phyloP scores from a whole-genome alignment of 2,113 vertebrate genomes.

The Oreamnos americanus region DNA sequence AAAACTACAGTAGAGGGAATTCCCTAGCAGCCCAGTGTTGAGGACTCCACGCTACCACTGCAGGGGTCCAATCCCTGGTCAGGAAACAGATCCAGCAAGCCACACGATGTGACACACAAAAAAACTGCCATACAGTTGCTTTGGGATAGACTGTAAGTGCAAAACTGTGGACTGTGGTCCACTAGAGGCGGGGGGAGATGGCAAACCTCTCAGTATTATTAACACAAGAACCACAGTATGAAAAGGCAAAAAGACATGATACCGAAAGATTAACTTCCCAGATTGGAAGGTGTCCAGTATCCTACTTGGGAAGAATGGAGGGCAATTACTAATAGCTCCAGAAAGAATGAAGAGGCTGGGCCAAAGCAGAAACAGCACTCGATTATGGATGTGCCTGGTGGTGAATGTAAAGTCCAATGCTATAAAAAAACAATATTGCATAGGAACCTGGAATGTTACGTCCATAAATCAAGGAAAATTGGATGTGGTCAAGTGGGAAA shows the following conservation, averaged over 20 bases:
- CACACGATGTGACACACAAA: background rate
- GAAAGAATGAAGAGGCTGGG: background rate
- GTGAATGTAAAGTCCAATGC: background rate
- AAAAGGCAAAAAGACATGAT: background rate
- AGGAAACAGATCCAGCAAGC: background rate
- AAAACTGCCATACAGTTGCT: background rate
- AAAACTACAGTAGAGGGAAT: background rate
- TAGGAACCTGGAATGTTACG: accelerated
- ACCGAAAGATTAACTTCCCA: background rate
- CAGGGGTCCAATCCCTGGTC: background rate
- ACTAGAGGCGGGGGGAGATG: background rate
- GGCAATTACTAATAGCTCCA: background rate
- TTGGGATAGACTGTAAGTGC: background rate
- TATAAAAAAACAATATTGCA: background rate
- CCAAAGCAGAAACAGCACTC: background rate
- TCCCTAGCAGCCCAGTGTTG: background rate
- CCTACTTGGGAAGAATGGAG: background rate
- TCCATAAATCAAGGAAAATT: background rate
- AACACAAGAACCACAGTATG: background rate
- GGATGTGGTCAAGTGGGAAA: background rate
- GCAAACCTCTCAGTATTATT: background rate
- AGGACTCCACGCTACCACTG: background rate
- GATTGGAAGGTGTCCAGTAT: background rate
- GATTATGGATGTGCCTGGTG: background rate
- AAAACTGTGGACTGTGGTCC: background rate